Evolutionary conservation across 1,140 invertebrate species (phyloP).

Genomic region (Bactericera cockerelli): DNA sequence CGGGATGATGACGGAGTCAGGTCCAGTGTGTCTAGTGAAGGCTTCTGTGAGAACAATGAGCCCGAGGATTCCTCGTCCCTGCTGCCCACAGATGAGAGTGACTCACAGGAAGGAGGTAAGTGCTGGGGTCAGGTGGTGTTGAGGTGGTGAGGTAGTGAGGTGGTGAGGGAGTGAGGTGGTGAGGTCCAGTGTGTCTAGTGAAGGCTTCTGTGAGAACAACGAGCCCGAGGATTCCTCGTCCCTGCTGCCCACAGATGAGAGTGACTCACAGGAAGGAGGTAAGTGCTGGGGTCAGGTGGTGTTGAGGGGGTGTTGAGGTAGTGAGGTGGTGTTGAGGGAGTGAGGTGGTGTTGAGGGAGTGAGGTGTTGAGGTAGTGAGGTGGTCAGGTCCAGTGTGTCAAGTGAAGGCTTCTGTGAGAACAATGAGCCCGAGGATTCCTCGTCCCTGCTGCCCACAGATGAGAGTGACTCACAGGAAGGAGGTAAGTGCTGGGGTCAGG

Average conservation of each 20-base stretch:
- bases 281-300: slow-evolving; percentile 10
- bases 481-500: slow-evolving; percentile 19
- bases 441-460: slow-evolving; percentile 25
- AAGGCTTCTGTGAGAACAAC: slow-evolving; percentile 90
- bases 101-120: slow-evolving; percentile 41
- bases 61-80: slow-evolving; percentile 21
- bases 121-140: background rate
- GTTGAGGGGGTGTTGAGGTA: background rate
- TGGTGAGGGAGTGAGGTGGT: slow-evolving; percentile 3
- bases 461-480: slow-evolving; percentile 51
- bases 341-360: too few relatives aligned
- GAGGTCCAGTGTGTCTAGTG: slow-evolving; percentile 82
- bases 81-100: slow-evolving; percentile 35
- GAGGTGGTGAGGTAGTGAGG: background rate
- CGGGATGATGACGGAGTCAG: slow-evolving; percentile 28
- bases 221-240: slow-evolving; percentile 31
- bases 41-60: slow-evolving; percentile 86
- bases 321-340: too few relatives aligned
- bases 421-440: slow-evolving; percentile 38
- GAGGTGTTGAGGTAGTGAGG: slow-evolving; percentile 2
- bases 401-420: slow-evolving; percentile 94
- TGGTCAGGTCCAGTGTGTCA: slow-evolving; percentile 79
- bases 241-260: slow-evolving; percentile 32
- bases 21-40: slow-evolving; percentile 85
- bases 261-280: slow-evolving; percentile 45